Percentiles rank a stretch among this genome's conserved stretches.
These are phyloP conservation scores for Andrena minutula DNA, from an alignment of 2,888 invertebrate species.

Conservation along the genomic window DNA sequence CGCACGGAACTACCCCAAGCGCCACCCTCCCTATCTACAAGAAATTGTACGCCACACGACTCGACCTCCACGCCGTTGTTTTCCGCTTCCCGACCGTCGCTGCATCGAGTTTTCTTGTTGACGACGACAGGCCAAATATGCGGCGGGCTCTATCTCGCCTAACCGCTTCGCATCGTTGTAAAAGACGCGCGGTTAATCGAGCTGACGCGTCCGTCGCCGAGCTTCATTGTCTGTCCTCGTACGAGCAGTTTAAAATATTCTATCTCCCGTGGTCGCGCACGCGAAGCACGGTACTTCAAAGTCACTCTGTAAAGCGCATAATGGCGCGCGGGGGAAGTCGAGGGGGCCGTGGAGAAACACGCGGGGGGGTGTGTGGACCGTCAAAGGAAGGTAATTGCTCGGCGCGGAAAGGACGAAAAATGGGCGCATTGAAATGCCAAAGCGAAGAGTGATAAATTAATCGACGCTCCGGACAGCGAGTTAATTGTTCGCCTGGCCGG, in stretches of 20 bases:
- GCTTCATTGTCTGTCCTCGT: background rate
- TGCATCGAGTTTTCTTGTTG: background rate
- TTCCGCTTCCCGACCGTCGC: background rate
- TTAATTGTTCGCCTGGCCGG: slow-evolving; percentile 60
- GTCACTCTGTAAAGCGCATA: background rate
- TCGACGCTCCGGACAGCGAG: slow-evolving; percentile 45
- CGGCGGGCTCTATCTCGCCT: background rate
- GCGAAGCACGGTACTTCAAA: background rate
- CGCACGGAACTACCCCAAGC: slow-evolving; percentile 5
- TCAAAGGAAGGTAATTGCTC: slow-evolving; percentile 38
- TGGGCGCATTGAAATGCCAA: slow-evolving; percentile 51
- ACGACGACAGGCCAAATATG: background rate
- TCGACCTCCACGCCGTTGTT: slow-evolving; percentile 16
- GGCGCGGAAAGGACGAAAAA: slow-evolving; percentile 22
- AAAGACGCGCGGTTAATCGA: background rate
- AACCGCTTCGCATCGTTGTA: background rate
- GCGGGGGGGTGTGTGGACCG: background rate
- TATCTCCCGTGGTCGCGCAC: background rate
- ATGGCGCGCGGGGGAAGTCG: background rate
- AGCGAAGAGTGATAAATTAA: slow-evolving; percentile 61
- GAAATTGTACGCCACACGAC: slow-evolving; percentile 40
- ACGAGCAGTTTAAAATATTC: slow-evolving; percentile 11
- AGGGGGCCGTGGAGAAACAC: background rate
- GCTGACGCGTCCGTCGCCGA: background rate
- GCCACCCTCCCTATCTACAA: background rate